These are phyloP conservation scores for Hypotaenidia okinawae DNA, from an alignment of 2,797 vertebrate genomes.

Conservation along the genomic window DNA sequence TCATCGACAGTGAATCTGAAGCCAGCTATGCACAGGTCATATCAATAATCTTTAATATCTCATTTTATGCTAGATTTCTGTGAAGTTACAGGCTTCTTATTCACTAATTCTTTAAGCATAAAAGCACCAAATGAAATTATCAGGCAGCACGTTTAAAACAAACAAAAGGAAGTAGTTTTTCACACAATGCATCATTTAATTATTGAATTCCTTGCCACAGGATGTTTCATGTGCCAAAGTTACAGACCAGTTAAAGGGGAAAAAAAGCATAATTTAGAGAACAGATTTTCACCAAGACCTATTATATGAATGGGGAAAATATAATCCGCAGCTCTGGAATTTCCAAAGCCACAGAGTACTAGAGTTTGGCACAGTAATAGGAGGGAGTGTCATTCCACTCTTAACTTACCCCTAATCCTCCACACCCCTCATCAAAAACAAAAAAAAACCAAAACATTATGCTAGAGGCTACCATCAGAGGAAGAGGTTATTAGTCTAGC, in stretches of 20 bases:
- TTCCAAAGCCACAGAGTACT: background rate
- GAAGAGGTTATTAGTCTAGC: background rate
- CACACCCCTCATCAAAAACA: too few relatives aligned
- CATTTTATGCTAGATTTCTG: background rate
- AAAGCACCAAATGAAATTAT: background rate
- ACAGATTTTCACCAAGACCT: background rate
- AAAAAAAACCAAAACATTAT: background rate
- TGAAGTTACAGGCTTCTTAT: background rate
- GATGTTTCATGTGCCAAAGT: constrained; percentile 15
- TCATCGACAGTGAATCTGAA: background rate
- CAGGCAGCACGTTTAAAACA: constrained; percentile 44
- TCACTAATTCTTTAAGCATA: background rate
- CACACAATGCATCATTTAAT: constrained; percentile 20
- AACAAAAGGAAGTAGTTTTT: constrained; percentile 55
- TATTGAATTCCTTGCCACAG: constrained; percentile 9
- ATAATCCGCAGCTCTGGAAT: background rate
- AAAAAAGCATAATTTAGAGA: background rate
- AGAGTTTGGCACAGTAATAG: background rate
- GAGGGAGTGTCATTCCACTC: background rate
- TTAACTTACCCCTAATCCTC: background rate
- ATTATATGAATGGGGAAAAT: background rate
- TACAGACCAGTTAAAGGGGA: background rate
- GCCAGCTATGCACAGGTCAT: background rate
- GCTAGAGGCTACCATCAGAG: background rate
- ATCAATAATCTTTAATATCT: background rate